Conservation (phyloP, 2,888 invertebrate species). For the Hirtodrosophila trivittata region DNA sequence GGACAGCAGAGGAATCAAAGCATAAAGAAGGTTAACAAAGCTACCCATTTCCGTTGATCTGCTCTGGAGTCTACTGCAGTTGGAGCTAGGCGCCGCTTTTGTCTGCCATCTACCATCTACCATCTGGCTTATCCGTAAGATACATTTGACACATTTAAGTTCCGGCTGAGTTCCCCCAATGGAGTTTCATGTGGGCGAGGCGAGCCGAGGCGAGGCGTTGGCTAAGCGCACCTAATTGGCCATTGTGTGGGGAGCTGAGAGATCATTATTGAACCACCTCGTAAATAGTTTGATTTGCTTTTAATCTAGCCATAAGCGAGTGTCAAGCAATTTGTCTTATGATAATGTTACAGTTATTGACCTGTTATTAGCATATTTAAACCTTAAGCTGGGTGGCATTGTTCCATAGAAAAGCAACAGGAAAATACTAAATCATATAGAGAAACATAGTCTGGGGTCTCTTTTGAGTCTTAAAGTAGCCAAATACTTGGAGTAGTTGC, state of each 20-base stretch:
- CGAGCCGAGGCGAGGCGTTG: constrained; percentile 47
- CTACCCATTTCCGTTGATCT: constrained; percentile 68
- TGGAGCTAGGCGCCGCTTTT: constrained; percentile 62
- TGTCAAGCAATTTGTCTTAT: constrained; percentile 62
- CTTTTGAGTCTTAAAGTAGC: too few species aligned
- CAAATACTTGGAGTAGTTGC: too few species aligned
- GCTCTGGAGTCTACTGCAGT: constrained; percentile 9
- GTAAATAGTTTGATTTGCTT: constrained; percentile 61
- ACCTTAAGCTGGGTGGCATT: constrained; percentile 15
- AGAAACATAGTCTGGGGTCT: too few species aligned
- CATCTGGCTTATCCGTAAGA: constrained; percentile 25
- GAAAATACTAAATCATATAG: too few species aligned
- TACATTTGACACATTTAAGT: constrained; percentile 45
- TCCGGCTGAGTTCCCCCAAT: constrained; percentile 4
- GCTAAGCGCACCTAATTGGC: constrained; percentile 43
- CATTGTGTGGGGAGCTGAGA: constrained; percentile 30
- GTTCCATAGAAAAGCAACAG: too few species aligned
- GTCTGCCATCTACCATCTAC: constrained; percentile 40
- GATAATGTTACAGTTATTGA: constrained; percentile 33
- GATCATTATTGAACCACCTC: constrained; percentile 23
- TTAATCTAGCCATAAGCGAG: constrained; percentile 61
- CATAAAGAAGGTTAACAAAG: constrained; percentile 26
- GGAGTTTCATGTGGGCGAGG: constrained; percentile 22
- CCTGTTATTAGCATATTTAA: constrained; percentile 28
- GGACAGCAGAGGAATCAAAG: constrained; percentile 7